Evolutionary conservation across 2,113 vertebrate species (phyloP), one percentile per base, ranked within the genome.

Genomic region (Amphiprion ocellaris): DNA sequence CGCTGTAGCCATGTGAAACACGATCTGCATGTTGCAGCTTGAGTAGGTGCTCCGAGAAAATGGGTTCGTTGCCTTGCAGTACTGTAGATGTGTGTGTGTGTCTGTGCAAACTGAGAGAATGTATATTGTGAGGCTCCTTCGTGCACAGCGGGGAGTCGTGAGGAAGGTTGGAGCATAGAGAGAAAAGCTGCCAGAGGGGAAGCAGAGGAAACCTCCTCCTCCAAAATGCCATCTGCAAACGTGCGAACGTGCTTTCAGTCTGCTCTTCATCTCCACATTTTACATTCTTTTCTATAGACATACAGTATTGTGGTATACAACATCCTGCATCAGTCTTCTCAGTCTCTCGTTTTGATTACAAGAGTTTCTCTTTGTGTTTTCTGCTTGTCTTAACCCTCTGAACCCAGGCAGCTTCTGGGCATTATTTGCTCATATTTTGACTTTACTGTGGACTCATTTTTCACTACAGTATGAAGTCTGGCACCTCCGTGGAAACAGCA

Each of bases 41-140:
- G 39, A 70, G 76, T 79, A 39, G 69, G 67, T 65, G 56, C 70
- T 71, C 33, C 12, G 44, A 53, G 56, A 73, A 76, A 66, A 73
- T 58, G 17, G 54, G 46, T 62, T 75, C 15, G 63, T 44, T 44
- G 28, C 21, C 37, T 55, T 39, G 37, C 15, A 5, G 44, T 4
- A 19, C 24, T 26, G 54, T 60, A 26, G 14, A 6, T 75, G 70
- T 33, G 59, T 46, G 30, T 53, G 0, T 62, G 41, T 26, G 52
- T 39, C 47, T 3, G 53, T 56, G 62, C 69, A 73, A 68, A 50
- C 59, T 24, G 55, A 55, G 66, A 55, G 23, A 10, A 53, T 55
- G 0, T 59, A 21, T 68, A 49, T 62, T 60, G 52, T 0, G 6
- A 1, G 44, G 26, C 28, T 73, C 1, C 0, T 58, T 77, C 58